Conservation (phyloP, 1,140 invertebrate genomes). For the Callitettix versicolor region DNA sequence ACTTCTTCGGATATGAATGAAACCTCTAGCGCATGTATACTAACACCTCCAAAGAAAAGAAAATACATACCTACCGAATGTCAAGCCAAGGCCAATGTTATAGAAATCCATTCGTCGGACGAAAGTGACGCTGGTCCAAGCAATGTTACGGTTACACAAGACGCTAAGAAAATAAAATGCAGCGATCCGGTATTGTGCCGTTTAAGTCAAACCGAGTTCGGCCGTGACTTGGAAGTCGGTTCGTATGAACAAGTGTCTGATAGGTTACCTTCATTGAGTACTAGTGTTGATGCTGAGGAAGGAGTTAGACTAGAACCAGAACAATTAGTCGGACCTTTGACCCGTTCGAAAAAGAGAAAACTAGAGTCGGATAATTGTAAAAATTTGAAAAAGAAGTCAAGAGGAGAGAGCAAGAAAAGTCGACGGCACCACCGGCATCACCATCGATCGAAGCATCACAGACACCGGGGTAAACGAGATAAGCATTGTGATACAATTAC, state of each 20-base stretch:
- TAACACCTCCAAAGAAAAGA: conserved; percentile 15
- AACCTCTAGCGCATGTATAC: not conserved
- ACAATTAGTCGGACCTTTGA: conserved; percentile 19
- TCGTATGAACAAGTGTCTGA: conserved; percentile 3
- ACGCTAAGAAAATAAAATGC: not conserved
- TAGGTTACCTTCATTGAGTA: not conserved
- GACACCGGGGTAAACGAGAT: conserved; percentile 1
- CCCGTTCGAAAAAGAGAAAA: conserved; percentile 21
- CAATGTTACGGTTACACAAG: not conserved
- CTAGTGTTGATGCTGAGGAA: not conserved
- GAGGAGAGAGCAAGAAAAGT: conserved; percentile 15
- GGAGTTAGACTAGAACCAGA: not conserved
- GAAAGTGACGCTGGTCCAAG: not conserved
- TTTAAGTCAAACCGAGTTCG: not conserved
- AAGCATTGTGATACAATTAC: not conserved
- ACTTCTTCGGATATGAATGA: conserved; percentile 30
- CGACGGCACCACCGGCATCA: conserved; percentile 11
- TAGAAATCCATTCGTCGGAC: no score
- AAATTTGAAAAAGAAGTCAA: not conserved
- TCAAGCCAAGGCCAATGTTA: not conserved
- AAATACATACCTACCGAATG: conserved; percentile 5
- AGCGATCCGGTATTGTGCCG: not conserved
- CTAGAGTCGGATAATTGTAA: conserved; percentile 16
- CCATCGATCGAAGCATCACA: conserved; percentile 1
- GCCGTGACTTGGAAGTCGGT: not conserved